These are phyloP conservation scores for Choloepus didactylus DNA, from an alignment of 2,797 vertebrate genomes.

Conservation along the genomic window DNA sequence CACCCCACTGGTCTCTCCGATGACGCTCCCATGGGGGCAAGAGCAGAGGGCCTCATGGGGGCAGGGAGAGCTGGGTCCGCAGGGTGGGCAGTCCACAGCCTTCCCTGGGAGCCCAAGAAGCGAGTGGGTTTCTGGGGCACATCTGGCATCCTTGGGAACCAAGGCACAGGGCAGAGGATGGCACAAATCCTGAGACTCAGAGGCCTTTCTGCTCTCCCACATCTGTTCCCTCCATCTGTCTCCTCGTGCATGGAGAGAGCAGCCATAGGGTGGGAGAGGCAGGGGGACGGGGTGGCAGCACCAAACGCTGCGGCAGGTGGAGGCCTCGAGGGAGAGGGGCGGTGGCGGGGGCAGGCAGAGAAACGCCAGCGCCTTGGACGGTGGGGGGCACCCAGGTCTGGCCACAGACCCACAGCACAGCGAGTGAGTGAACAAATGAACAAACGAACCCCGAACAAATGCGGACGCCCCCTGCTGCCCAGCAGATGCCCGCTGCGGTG, in stretches of 20 bases:
- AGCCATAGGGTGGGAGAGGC: neutral
- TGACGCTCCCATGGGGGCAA: too few species aligned
- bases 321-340: neutral
- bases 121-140: too few species aligned
- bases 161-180: neutral
- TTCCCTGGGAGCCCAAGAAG: neutral
- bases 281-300: neutral
- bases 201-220: neutral
- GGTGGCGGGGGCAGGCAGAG: neutral
- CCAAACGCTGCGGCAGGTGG: fast-evolving
- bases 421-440: neutral
- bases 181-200: neutral
- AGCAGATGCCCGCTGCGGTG: fast-evolving
- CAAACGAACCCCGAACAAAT: neutral
- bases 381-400: fast-evolving
- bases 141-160: neutral
- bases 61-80: too few species aligned
- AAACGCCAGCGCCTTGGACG: neutral
- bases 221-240: neutral
- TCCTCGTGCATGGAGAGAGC: neutral
- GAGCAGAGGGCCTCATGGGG: too few species aligned
- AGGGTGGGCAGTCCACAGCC: neutral
- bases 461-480: fast-evolving
- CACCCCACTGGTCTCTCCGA: neutral
- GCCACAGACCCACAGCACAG: neutral